Evolutionary conservation across 2,113 vertebrate species (phyloP).

Genomic region (Pachycephala philippinensis): DNA sequence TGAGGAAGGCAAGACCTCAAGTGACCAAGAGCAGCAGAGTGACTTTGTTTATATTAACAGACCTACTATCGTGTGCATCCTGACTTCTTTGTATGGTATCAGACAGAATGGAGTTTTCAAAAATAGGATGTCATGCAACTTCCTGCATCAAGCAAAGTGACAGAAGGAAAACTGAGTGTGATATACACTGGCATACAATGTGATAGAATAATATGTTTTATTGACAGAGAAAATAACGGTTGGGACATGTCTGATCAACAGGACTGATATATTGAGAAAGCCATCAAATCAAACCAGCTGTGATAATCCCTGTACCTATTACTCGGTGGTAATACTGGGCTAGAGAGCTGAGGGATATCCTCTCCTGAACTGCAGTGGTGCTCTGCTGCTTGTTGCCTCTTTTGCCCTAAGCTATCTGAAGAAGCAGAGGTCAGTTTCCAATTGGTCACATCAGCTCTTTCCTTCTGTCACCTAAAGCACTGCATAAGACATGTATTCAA

Average conservation of each 20-base stretch:
- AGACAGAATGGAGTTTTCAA: neutral
- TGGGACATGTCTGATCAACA: neutral
- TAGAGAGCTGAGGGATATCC: neutral
- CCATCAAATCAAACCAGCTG: neutral
- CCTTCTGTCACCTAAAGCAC: neutral
- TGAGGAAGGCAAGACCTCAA: neutral
- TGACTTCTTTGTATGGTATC: neutral
- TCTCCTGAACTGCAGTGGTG: neutral
- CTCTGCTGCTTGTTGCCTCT: neutral
- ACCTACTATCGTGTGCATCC: neutral
- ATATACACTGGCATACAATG: neutral
- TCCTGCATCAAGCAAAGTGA: neutral
- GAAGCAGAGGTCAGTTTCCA: neutral
- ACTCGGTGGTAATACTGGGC: neutral
- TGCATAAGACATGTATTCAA: neutral
- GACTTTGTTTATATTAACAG: neutral
- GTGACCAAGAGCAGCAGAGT: neutral
- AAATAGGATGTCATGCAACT: neutral
- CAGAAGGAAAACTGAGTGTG: neutral
- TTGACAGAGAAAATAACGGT: neutral
- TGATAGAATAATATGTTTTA: neutral
- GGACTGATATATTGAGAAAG: neutral
- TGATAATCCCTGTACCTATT: neutral
- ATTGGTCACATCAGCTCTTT: neutral
- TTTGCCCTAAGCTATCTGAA: neutral